These are phyloP conservation scores for Protaetia brevitarsis DNA, from an alignment of 1,140 invertebrate species.

Conservation along the genomic window DNA sequence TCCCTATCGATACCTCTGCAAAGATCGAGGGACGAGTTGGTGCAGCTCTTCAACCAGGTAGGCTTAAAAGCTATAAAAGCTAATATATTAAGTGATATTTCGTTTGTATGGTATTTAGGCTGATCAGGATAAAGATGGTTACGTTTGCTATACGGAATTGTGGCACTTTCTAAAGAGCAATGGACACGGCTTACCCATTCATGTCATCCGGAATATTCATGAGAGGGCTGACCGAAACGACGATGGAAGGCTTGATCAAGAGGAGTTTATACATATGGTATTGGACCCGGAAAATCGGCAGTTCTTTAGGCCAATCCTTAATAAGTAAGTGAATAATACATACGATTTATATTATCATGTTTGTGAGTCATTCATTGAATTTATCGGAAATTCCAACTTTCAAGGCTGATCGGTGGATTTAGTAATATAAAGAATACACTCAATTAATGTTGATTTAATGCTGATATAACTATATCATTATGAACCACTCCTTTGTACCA, in stretches of 20 bases:
- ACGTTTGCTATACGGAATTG: slow-evolving; percentile 2
- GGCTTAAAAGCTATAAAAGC: too few species aligned
- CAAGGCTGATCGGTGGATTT: too few species aligned
- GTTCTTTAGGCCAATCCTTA: background rate
- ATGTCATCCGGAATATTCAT: slow-evolving; percentile 70
- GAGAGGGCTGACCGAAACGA: slow-evolving; percentile 66
- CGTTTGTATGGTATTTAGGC: background rate
- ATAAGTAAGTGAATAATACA: background rate
- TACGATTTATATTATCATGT: background rate
- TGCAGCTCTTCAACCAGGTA: background rate
- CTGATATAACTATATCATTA: too few species aligned
- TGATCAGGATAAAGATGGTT: background rate
- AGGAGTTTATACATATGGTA: slow-evolving; percentile 79
- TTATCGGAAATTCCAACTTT: background rate
- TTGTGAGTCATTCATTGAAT: background rate
- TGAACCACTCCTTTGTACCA: too few species aligned
- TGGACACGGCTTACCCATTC: slow-evolving; percentile 68
- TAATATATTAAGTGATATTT: too few species aligned
- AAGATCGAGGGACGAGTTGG: background rate
- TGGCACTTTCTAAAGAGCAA: slow-evolving; percentile 29
- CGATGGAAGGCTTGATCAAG: slow-evolving; percentile 70
- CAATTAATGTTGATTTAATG: too few species aligned
- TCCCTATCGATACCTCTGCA: slow-evolving; percentile 4
- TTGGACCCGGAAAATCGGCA: slow-evolving; percentile 53
- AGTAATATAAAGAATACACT: too few species aligned